Conservation (phyloP, 2,113 vertebrate genomes). For the Neoarius graeffei region DNA sequence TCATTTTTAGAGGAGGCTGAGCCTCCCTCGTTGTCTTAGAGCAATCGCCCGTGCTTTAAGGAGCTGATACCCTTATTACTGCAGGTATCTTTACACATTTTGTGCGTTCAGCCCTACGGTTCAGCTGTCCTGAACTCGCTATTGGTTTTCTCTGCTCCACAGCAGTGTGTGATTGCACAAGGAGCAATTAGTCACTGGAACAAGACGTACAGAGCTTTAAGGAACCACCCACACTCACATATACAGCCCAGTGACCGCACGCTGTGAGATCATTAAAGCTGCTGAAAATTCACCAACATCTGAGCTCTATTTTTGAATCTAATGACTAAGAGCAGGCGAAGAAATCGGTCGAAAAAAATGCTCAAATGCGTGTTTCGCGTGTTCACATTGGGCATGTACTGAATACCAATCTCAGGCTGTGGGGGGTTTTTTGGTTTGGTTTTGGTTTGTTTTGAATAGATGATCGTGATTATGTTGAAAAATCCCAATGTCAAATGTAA, state of each 20-base stretch:
- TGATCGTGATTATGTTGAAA: not conserved
- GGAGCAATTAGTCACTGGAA: slow-evolving; percentile 23
- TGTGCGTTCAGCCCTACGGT: not conserved
- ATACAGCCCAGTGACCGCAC: slow-evolving; percentile 4
- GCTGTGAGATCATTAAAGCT: slow-evolving; percentile 53
- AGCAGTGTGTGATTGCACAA: not conserved
- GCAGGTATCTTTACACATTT: slow-evolving; percentile 18
- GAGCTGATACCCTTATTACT: not conserved
- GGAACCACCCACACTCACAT: slow-evolving; percentile 8
- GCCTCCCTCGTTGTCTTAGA: too few species aligned
- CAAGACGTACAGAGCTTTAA: not conserved
- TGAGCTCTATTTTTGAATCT: slow-evolving; percentile 26
- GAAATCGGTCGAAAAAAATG: not conserved
- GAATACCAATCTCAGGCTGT: not conserved
- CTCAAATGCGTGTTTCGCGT: not conserved
- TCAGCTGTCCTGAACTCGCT: slow-evolving; percentile 8
- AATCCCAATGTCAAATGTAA: too few species aligned
- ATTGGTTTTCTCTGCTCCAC: slow-evolving; percentile 2
- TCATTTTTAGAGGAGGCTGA: too few species aligned
- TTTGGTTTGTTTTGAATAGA: not conserved
- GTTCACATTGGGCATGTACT: not conserved
- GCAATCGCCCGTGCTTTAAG: too few species aligned
- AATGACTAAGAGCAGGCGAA: not conserved
- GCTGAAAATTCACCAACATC: slow-evolving; percentile 26
- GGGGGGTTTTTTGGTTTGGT: too few species aligned